Percentiles rank a stretch among this genome's conserved stretches.
These are phyloP conservation scores for Pagrus major DNA, from an alignment of 2,113 vertebrate species.

Conservation along the genomic window DNA sequence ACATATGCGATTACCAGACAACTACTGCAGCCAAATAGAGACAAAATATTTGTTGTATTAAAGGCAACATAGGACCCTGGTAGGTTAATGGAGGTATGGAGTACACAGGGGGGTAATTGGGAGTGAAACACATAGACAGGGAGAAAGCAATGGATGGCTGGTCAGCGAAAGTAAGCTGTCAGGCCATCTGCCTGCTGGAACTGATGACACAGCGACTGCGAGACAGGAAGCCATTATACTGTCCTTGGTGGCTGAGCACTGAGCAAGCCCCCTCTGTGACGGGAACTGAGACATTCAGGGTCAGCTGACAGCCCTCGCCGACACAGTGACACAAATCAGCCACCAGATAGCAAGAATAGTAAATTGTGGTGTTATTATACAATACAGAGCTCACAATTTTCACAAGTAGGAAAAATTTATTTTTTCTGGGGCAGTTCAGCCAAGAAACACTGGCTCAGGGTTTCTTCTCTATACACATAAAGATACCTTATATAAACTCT, in stretches of 20 bases:
- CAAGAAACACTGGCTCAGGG: background rate
- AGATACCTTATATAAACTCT: background rate
- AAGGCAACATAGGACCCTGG: constrained; percentile 25
- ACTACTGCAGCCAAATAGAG: background rate
- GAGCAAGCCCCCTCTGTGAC: constrained; percentile 44
- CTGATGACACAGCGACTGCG: constrained; percentile 76
- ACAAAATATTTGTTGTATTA: constrained; percentile 1
- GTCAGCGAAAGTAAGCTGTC: constrained; percentile 68
- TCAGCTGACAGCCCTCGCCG: constrained; percentile 32
- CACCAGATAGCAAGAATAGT: background rate
- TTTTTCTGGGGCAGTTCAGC: background rate
- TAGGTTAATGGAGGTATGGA: constrained; percentile 20
- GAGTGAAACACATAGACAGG: constrained; percentile 29
- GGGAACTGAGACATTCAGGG: constrained; percentile 61
- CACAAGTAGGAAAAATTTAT: background rate
- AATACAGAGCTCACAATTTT: background rate
- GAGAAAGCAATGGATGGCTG: constrained; percentile 44
- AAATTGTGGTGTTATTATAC: background rate
- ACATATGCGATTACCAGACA: background rate
- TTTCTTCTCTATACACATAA: background rate
- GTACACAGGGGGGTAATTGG: constrained; percentile 19
- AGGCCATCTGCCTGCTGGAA: constrained; percentile 66
- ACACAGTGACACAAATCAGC: constrained; percentile 49
- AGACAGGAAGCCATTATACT: constrained; percentile 68
- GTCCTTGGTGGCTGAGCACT: constrained; percentile 67